A percentile compares a stretch with the other conserved stretches of the same genome.
Evolutionary conservation across 2,797 vertebrate genomes (phyloP).

Genomic region (Myiotriccus ornatus): DNA sequence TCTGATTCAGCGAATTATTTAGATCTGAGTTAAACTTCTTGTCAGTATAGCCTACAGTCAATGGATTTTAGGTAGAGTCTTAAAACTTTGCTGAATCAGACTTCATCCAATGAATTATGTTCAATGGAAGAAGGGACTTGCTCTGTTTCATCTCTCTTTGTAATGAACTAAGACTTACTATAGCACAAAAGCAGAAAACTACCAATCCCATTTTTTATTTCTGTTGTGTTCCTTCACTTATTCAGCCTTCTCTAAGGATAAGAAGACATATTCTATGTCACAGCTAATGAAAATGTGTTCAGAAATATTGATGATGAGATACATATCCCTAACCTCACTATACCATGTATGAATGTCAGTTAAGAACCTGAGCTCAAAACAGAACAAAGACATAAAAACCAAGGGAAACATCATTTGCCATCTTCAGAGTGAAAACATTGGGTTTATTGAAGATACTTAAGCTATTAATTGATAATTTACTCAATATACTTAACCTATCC

Average conservation of each 20-base stretch:
- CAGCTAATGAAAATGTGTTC: neutral
- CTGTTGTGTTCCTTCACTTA: neutral
- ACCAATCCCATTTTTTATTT: neutral
- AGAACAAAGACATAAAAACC: neutral
- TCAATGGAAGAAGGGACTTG: neutral
- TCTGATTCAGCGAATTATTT: neutral
- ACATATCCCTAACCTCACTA: neutral
- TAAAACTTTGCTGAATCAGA: neutral
- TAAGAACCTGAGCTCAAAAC: neutral
- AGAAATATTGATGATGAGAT: neutral
- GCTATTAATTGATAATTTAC: neutral
- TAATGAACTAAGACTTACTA: neutral
- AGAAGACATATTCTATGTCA: neutral
- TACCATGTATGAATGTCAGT: neutral
- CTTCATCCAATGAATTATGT: neutral
- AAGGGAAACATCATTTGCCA: neutral
- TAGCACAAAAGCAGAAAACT: neutral
- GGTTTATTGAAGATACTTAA: neutral
- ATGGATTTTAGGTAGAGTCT: neutral
- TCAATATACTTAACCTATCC: neutral
- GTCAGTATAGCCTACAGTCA: neutral
- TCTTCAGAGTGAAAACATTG: neutral
- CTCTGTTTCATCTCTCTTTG: neutral
- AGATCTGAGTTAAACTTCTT: neutral
- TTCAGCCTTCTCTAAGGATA: neutral